phyloP scores from a whole-genome alignment of 2,888 invertebrate genomes.

The Eristalis tenax region DNA sequence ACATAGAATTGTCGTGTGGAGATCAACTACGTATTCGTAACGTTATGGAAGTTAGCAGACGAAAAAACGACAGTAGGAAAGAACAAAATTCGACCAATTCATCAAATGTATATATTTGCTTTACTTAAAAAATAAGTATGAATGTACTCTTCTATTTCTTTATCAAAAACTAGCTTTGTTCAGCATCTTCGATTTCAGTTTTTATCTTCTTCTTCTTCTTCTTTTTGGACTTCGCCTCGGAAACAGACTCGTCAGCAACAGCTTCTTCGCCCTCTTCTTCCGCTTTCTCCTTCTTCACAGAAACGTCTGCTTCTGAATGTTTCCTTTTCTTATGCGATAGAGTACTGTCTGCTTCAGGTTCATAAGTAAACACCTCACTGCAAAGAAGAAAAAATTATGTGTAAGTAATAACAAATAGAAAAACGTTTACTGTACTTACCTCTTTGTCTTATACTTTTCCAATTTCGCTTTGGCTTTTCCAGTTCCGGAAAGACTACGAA shows the following conservation, averaged over 20 bases:
- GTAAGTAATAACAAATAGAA: neutral
- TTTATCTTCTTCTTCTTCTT: slow-evolving; percentile 81
- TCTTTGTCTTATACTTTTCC: slow-evolving; percentile 92
- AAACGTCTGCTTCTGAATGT: slow-evolving; percentile 81
- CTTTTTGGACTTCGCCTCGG: slow-evolving; percentile 80
- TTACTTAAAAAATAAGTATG: neutral
- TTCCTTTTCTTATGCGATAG: slow-evolving; percentile 83
- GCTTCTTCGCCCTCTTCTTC: slow-evolving; percentile 67
- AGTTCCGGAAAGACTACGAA: slow-evolving; percentile 91
- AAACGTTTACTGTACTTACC: slow-evolving; percentile 72
- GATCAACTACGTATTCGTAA: too few relatives aligned
- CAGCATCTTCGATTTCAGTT: slow-evolving; percentile 79
- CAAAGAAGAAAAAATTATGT: slow-evolving; percentile 27
- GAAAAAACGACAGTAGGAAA: too few relatives aligned
- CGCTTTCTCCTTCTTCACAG: slow-evolving; percentile 36
- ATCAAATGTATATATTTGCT: neutral
- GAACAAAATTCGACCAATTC: neutral
- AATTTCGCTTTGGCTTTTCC: slow-evolving; percentile 94
- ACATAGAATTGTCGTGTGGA: too few relatives aligned
- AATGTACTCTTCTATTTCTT: neutral
- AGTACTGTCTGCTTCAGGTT: slow-evolving; percentile 91
- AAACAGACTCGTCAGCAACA: slow-evolving; percentile 74
- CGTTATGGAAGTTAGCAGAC: too few relatives aligned
- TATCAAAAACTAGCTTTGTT: slow-evolving; percentile 28
- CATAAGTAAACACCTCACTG: slow-evolving; percentile 91